A percentile compares a stretch with the other conserved stretches of the same genome.
These are phyloP conservation scores for Loripinus fragilis DNA, from an alignment of 2,888 invertebrate species.

Conservation along the genomic window DNA sequence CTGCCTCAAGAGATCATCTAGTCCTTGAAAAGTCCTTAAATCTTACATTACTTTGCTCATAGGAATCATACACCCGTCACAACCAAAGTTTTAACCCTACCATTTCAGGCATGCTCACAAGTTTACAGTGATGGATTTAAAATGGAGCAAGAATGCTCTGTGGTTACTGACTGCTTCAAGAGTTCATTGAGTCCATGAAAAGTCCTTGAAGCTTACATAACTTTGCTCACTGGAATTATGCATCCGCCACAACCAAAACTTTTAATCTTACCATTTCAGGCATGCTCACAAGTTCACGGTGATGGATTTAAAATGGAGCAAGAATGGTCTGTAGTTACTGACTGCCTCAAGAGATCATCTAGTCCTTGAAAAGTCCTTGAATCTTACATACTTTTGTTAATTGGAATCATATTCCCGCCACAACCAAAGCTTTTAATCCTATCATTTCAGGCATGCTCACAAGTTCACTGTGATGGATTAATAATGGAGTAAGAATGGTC, in stretches of 20 bases:
- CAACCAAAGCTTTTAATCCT: no score
- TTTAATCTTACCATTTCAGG: no score
- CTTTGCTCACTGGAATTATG: no score
- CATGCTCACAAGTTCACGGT: constrained; percentile 99
- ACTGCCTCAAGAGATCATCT: constrained; percentile 99
- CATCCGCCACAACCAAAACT: no score
- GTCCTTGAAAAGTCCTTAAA: no score
- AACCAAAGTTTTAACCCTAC: no score
- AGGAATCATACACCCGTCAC: no score
- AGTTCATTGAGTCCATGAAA: constrained; percentile 98
- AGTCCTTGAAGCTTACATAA: no score
- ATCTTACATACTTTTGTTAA: no score
- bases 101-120: constrained; percentile 97
- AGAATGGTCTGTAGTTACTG: constrained; percentile 99
- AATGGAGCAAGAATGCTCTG: constrained; percentile 99
- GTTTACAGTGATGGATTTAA: constrained; percentile 99
- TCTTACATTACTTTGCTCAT: no score
- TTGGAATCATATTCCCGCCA: no score
- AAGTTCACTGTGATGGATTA: constrained; percentile 99
- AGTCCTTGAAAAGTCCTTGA: constrained; percentile 98
- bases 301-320: constrained; percentile 99
- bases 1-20: constrained; percentile 98
- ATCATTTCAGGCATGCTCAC: constrained; percentile 95
- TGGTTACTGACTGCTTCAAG: constrained; percentile 99
- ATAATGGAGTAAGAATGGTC: constrained; percentile 99